Percentiles rank a stretch among this genome's conserved stretches.
phyloP scores from a whole-genome alignment of 2,113 vertebrate genomes.

The Neolamprologus caudopunctatus region DNA sequence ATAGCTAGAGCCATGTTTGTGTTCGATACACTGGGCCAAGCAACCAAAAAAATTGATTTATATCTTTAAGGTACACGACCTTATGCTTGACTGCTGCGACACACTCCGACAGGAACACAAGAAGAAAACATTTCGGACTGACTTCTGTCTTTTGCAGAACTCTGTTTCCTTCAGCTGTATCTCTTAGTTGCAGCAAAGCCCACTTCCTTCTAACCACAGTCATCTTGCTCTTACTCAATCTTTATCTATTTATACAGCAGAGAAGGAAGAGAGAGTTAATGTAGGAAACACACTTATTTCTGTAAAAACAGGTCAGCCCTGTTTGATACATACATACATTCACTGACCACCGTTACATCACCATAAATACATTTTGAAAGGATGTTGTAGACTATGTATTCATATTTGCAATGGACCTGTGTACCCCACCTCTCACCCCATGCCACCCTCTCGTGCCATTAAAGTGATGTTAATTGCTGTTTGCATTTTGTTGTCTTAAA shows the following conservation, averaged over 20 bases:
- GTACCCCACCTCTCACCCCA: not conserved
- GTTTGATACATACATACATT: constrained; percentile 19
- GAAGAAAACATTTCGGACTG: not conserved
- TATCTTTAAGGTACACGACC: not conserved
- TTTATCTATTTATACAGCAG: constrained; percentile 66
- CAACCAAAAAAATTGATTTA: not conserved
- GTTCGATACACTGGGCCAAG: not conserved
- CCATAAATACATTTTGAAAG: not conserved
- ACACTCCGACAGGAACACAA: not conserved
- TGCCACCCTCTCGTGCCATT: not conserved
- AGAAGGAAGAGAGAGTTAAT: constrained; percentile 68
- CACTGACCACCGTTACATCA: constrained; percentile 13
- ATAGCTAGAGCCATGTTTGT: not conserved
- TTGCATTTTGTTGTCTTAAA: not conserved
- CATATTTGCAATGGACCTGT: not conserved
- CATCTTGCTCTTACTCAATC: constrained; percentile 70
- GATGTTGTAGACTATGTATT: not conserved
- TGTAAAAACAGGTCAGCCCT: not conserved
- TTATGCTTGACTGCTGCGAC: not conserved
- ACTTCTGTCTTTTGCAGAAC: not conserved
- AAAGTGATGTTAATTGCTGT: not conserved
- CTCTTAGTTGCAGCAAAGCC: constrained; percentile 25
- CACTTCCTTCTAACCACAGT: constrained; percentile 67
- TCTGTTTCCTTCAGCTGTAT: constrained; percentile 26
- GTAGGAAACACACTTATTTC: constrained; percentile 51